Base-by-base conservation (phyloP, 2,113 vertebrate genomes). In the Isurus oxyrinchus region DNA sequence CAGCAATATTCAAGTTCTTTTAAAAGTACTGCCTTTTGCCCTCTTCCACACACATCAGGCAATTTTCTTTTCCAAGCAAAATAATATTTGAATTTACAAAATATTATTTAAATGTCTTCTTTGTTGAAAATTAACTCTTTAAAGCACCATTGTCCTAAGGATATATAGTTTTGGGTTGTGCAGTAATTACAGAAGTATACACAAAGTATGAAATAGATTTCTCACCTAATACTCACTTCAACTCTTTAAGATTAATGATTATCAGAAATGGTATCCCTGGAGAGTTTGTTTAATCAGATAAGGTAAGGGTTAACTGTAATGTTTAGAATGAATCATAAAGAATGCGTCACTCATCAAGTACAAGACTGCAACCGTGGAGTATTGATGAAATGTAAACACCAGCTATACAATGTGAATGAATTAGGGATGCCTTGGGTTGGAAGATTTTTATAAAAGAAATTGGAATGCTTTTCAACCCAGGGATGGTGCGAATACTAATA, bases 111-210 rank as follows among this genome's bases (percentile, higher is more conserved):
- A 35, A 76, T 76, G 10, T 10, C 16, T 16, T 84, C 14, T 40
- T 40, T 93, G 49, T 11, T 90, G 87, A 90, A 90, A 90, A 88
- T 88, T 88, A 88, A 31, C 53, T 59, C 23, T 57, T 90, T 90
- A 57, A 90, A 90, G 53, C 55, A 11, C 49, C 14, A 7, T 61
- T 23, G 35, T 93, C 40, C 35, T 8, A 40, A 59, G 88, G 25
- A 57, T 59, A 57, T 59, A 53, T 53, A 13, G 57, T 59, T 91
- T 31, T 59, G 90, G 63, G 61, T 16, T 63, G 16, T n/a, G 21
- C 35, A n/a, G 16, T n/a, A 40, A 84, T 84, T 44, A 16, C 3
- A 44, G 79, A 40, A 44, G 79, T 44, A 16, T 16, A 44, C 79
- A 44, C n/a, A 84, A 84, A 0, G 16, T 84, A 44, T 84, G 79